phyloP scores from a whole-genome alignment of 1,140 invertebrate genomes.

The Eciton burchellii region DNA sequence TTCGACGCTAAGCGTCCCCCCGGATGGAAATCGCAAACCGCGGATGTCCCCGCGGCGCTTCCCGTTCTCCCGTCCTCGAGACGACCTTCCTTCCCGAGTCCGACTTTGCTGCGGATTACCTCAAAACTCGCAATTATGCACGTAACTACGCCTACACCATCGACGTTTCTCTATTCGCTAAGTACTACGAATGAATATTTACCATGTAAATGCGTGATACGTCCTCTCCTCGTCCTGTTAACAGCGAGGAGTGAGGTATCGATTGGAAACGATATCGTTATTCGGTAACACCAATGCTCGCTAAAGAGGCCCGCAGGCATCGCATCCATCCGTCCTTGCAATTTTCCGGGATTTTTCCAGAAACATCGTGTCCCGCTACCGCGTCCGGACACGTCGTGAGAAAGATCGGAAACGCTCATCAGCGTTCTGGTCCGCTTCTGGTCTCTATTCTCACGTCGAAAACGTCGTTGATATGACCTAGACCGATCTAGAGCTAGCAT shows the following conservation, averaged over 20 bases:
- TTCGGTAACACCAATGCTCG: constrained; percentile 55
- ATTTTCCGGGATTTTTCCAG: too few species aligned
- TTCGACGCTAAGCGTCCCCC: neutral
- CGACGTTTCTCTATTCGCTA: constrained; percentile 60
- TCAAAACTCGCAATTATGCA: constrained; percentile 51
- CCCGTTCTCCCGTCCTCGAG: neutral
- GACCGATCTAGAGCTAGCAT: too few species aligned
- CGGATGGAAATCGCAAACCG: neutral
- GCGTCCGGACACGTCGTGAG: too few species aligned
- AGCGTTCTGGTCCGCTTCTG: too few species aligned
- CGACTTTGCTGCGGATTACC: constrained; percentile 29
- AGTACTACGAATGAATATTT: constrained; percentile 66
- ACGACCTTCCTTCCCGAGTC: constrained; percentile 34
- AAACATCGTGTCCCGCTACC: too few species aligned
- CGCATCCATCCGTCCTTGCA: constrained; percentile 53
- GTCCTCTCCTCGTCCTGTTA: constrained; percentile 48
- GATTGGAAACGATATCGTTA: constrained; percentile 57
- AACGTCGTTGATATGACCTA: too few species aligned
- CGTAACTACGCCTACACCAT: constrained; percentile 68
- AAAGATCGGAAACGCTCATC: too few species aligned
- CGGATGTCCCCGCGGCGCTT: neutral
- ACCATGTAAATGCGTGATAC: constrained; percentile 66
- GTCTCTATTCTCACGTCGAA: too few species aligned
- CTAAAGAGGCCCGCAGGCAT: constrained; percentile 43
- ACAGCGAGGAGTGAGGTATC: constrained; percentile 54